Conservation (phyloP, 2,888 invertebrate genomes). For the Oscheius sp. region DNA sequence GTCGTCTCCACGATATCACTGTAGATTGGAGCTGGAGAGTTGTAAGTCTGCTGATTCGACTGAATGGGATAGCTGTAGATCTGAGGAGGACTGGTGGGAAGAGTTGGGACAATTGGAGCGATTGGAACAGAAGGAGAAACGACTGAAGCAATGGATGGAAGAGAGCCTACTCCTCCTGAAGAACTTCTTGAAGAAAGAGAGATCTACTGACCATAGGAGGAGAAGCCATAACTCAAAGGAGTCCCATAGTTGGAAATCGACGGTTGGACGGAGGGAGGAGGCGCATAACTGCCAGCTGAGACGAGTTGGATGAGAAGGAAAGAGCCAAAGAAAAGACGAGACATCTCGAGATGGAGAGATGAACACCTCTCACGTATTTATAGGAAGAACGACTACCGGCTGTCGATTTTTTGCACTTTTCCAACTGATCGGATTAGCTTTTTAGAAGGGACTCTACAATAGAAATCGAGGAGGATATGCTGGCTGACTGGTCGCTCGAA, state of each 20-base stretch:
- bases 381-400: too few species aligned
- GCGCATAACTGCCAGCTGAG: not conserved
- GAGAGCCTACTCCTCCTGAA: not conserved
- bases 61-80: conserved; percentile 16
- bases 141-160: not conserved
- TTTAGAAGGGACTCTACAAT: too few species aligned
- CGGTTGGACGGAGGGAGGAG: not conserved
- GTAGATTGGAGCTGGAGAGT: not conserved
- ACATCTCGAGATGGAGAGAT: not conserved
- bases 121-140: not conserved
- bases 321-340: not conserved
- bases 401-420: too few species aligned
- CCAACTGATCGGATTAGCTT: too few species aligned
- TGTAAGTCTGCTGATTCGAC: not conserved
- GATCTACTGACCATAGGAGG: not conserved
- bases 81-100: not conserved
- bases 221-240: not conserved
- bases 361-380: too few species aligned
- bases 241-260: not conserved
- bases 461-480: too few species aligned
- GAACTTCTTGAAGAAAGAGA: not conserved
- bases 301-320: not conserved
- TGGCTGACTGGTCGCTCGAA: too few species aligned
- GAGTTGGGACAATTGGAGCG: not conserved
- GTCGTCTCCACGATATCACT: conserved; percentile 12